Evolutionary conservation across 2,113 vertebrate genomes (phyloP), one percentile per base, ranked within the genome.

Genomic region (Lasiurus borealis): DNA sequence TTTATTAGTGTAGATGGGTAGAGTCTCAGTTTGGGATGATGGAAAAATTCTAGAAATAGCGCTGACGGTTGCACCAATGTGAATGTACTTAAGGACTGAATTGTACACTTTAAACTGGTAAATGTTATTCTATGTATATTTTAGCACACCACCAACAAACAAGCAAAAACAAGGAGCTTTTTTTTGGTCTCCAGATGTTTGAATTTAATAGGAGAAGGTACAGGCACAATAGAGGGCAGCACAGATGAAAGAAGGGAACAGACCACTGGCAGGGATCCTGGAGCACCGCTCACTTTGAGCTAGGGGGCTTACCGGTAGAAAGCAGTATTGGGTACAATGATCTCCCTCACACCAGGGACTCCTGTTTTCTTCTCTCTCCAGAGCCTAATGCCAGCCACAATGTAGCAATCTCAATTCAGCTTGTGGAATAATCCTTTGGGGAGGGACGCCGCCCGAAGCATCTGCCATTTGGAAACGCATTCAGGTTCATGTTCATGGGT

Each of bases 21-120:
- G 52, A 57, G 75, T 92, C 86, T 87, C 54, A 25, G 50, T 80
- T 72, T 73, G 80, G 23, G n/a, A 50, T 75, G 75, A 80, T 72
- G 76, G 66, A 23, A 83, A 82, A 54, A 6, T 66, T 82, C 78
- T 77, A 9, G 68, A 94, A 83, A 72, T 50, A 54, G 44, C 34
- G 62, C 34, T 19, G 11, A 85, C 27, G 27, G 46, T 18, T 64
- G 29, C 8, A 3, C 71, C 62, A 44, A 21, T 23, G 46, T 66
- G 64, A 80, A 48, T 29, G 21, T 81, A 46, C 44, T 68, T 50
- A 68, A 73, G 19, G 40, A 23, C 73, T 85, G 64, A 85, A 73
- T 2, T 2, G 40, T 71, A 46, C 36, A 57, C 7, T 80, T 80
- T 64, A 87, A n/a, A 15, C 29, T 54, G 25, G 18, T 29, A 76